These are phyloP conservation scores for Solea solea DNA, from an alignment of 2,113 vertebrate species.

Conservation along the genomic window DNA sequence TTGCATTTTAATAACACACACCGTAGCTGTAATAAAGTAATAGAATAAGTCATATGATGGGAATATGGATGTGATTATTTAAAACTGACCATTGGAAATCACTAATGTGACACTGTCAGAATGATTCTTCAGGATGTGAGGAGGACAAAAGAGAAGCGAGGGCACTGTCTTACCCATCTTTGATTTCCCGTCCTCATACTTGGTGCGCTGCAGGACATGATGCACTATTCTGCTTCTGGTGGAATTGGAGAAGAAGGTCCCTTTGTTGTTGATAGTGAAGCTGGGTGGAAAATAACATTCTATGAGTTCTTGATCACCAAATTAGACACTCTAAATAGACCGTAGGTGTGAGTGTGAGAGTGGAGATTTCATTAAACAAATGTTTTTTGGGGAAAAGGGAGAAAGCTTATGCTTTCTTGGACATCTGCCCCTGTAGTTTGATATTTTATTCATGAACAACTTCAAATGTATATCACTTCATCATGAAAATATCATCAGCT, in stretches of 20 bases:
- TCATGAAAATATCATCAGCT: conserved; percentile 6
- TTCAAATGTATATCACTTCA: conserved; percentile 35
- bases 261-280: conserved; percentile 97
- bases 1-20: neutral
- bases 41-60: conserved; percentile 1
- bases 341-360: neutral
- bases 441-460: conserved; percentile 55
- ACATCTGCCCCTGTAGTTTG: conserved; percentile 30
- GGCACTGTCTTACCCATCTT: conserved; percentile 90
- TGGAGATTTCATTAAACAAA: conserved; percentile 36
- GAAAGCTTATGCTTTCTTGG: conserved; percentile 14
- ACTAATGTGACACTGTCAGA: neutral
- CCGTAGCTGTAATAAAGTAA: neutral
- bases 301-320: conserved; percentile 32
- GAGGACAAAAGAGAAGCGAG: neutral
- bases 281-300: conserved; percentile 70
- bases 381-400: conserved; percentile 3
- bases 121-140: conserved; percentile 1
- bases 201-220: conserved; percentile 95
- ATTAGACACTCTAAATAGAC: conserved; percentile 8
- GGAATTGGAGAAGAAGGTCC: conserved; percentile 98
- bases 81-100: neutral
- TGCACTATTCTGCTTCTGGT: conserved; percentile 97
- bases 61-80: neutral
- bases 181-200: conserved; percentile 96